Conservation (phyloP, 2,797 vertebrate species). For the Anolis apletophallus region DNA sequence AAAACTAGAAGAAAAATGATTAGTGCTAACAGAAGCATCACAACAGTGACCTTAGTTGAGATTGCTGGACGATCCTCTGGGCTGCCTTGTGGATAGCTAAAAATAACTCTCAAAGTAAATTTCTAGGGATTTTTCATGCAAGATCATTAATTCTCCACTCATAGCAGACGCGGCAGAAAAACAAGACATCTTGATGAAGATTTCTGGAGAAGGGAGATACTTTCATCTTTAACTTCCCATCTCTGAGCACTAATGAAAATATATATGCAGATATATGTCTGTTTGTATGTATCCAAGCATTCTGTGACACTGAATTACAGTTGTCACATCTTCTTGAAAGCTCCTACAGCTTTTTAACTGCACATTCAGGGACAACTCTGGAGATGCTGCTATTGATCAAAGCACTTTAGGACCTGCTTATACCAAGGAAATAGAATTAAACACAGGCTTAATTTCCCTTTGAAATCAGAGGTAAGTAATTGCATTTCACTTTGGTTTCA, state of each 20-base stretch:
- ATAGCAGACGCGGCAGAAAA: too few species aligned
- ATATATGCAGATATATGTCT: too few species aligned
- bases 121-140: too few species aligned
- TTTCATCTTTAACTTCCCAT: too few species aligned
- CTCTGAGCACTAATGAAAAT: too few species aligned
- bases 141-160: too few species aligned
- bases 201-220: too few species aligned
- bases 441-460: background rate
- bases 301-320: background rate
- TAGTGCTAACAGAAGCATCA: background rate
- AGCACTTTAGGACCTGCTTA: background rate
- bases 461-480: background rate
- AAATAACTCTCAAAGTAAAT: background rate
- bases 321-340: background rate
- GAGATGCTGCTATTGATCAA: background rate
- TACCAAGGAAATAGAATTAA: background rate
- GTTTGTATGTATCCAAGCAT: too few species aligned
- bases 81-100: too few species aligned
- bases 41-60: background rate
- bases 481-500: background rate
- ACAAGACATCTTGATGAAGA: too few species aligned
- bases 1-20: too few species aligned
- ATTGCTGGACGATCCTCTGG: too few species aligned
- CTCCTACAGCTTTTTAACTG: background rate
- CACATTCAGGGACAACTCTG: background rate